phyloP scores from a whole-genome alignment of 1,140 invertebrate genomes.

The Cydia amplana region DNA sequence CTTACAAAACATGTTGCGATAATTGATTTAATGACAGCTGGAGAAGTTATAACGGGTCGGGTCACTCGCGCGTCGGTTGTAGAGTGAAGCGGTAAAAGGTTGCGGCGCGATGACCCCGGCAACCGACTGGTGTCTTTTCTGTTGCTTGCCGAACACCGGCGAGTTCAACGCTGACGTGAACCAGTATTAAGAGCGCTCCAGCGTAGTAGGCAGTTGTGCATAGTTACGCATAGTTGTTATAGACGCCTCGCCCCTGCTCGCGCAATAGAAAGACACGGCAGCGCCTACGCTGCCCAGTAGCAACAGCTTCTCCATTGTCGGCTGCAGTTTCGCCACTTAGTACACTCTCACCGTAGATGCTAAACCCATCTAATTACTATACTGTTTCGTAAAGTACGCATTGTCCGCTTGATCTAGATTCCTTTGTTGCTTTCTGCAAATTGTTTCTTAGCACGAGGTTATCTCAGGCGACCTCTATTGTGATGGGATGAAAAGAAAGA shows the following conservation, averaged over 20 bases:
- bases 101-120: constrained; percentile 57
- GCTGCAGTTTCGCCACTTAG: constrained; percentile 69
- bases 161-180: constrained; percentile 37
- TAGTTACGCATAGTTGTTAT: neutral
- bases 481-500: constrained; percentile 36
- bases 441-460: constrained; percentile 45
- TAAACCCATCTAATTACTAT: constrained; percentile 66
- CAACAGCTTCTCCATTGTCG: constrained; percentile 61
- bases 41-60: constrained; percentile 11
- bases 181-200: neutral
- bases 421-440: constrained; percentile 53
- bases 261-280: constrained; percentile 8
- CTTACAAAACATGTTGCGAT: neutral
- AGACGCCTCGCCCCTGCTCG: constrained; percentile 33
- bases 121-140: neutral
- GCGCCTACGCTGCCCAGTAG: constrained; percentile 47
- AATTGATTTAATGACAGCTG: constrained; percentile 17
- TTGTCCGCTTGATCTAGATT: constrained; percentile 75
- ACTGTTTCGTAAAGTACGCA: constrained; percentile 71
- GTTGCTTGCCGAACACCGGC: neutral
- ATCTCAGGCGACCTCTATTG: constrained; percentile 52
- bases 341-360: constrained; percentile 69
- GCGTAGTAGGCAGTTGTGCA: too few species aligned
- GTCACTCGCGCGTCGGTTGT: constrained; percentile 9
- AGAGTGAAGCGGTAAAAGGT: constrained; percentile 59